phyloP scores from a whole-genome alignment of 2,797 vertebrate species.

The Tiaroga cobitis region DNA sequence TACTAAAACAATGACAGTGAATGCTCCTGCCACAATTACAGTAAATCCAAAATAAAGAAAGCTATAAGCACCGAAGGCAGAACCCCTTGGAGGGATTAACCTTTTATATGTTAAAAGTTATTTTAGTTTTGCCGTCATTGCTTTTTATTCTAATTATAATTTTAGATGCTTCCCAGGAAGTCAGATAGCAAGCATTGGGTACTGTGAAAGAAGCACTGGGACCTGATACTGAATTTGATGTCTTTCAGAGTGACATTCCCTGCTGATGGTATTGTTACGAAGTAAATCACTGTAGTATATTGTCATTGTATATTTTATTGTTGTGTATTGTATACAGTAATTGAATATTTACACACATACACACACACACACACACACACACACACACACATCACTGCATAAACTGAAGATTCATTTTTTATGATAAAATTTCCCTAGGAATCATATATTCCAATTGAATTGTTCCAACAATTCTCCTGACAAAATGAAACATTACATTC shows the following conservation, averaged over 20 bases:
- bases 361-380: no score
- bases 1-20: conserved; percentile 42
- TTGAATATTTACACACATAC: no score
- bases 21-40: conserved; percentile 30
- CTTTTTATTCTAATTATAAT: conserved; percentile 50
- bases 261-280: neutral
- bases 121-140: conserved; percentile 6
- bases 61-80: conserved; percentile 50
- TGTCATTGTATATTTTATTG: neutral
- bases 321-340: no score
- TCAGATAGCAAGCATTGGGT: neutral
- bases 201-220: neutral
- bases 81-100: conserved; percentile 63
- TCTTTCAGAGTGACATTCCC: neutral
- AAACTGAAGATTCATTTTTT: neutral
- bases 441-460: no score
- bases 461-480: neutral
- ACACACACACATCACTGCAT: no score
- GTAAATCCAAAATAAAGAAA: conserved; percentile 53
- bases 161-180: conserved; percentile 45
- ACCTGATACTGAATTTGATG: neutral
- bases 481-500: no score
- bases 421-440: neutral
- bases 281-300: neutral
- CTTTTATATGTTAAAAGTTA: conserved; percentile 46